Evolutionary conservation across 2,888 invertebrate genomes (phyloP), one percentile per base, ranked within the genome.

Genomic region (Operophtera brumata): DNA sequence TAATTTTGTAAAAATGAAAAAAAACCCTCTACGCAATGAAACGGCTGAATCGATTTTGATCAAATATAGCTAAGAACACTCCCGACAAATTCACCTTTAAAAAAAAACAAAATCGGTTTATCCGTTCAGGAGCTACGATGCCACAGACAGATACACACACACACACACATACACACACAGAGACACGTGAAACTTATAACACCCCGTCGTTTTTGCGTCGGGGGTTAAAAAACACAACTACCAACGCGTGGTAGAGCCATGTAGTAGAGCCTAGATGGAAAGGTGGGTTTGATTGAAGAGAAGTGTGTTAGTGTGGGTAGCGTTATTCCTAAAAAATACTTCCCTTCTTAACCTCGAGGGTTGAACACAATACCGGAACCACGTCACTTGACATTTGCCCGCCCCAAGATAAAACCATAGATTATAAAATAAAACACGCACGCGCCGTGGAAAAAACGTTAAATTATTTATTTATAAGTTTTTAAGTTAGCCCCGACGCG

Each of bases 361-460:
- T 73, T 44, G 60, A 66, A 65, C 66, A 78, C 73, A 81, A 82
- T 78, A 64, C 82, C 77, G 86, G 84, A 88, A 86, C 78, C 73
- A 70, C 67, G 75, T 71, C 65, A 68, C 74, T 78, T 79, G 81
- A 82, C 82, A 81, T 82, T 77, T 68, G 69, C 75, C 75, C 77
- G 72, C 71, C 74, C 76, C 66, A 25, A 66, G 62, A 66, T 43
- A 42, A 43, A 50, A 51, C 47, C 56, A 34, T 49, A 48, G 34
- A 34, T 26, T 47, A 47, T 34, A 50, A 77, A 78, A 71, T 41
- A 41, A 77, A 77, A 73, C 67, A 57, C 70, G 74, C 87, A 88
- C 89, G 86, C 84, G 87, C 81, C 60, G 65, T 54, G 61, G 71
- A 80, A 88, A 88, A 85, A 88, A 86, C 75, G 42, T 61, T 20